Conservation (phyloP, 2,113 vertebrate species). For the Myotis brandtii region DNA sequence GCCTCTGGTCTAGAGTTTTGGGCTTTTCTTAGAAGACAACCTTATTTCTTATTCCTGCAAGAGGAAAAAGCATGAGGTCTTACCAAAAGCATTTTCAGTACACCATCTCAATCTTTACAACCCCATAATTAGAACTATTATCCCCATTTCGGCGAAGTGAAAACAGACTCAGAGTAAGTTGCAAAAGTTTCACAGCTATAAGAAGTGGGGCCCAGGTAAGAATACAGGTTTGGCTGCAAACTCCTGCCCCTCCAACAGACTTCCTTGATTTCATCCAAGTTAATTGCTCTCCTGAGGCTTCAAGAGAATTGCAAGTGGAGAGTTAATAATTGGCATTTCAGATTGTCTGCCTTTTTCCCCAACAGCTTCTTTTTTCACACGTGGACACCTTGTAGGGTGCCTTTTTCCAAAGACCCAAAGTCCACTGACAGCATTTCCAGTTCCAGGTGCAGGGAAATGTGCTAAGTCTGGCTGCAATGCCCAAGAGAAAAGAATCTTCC, state of each 20-base stretch:
- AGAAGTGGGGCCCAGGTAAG: neutral
- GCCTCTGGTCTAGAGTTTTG: constrained; percentile 3
- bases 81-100: constrained; percentile 38
- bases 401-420: constrained; percentile 50
- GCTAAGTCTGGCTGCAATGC: constrained; percentile 6
- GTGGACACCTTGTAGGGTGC: neutral
- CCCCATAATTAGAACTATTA: neutral
- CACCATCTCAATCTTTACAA: constrained; percentile 24
- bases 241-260: neutral
- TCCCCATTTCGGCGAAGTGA: neutral
- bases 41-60: constrained; percentile 13
- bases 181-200: neutral
- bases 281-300: constrained; percentile 50
- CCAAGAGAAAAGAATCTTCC: constrained; percentile 51
- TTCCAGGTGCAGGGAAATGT: neutral
- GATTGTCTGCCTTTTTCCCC: neutral
- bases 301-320: constrained; percentile 44
- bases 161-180: neutral
- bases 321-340: constrained; percentile 34
- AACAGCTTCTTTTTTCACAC: constrained; percentile 8
- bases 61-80: neutral
- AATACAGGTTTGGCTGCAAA: constrained; percentile 21
- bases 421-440: constrained; percentile 35
- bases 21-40: constrained; percentile 39
- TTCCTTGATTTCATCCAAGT: constrained; percentile 53